A percentile compares a stretch with the other conserved stretches of the same genome.
phyloP scores from a whole-genome alignment of 2,113 vertebrate species.

The Bufo gargarizans region DNA sequence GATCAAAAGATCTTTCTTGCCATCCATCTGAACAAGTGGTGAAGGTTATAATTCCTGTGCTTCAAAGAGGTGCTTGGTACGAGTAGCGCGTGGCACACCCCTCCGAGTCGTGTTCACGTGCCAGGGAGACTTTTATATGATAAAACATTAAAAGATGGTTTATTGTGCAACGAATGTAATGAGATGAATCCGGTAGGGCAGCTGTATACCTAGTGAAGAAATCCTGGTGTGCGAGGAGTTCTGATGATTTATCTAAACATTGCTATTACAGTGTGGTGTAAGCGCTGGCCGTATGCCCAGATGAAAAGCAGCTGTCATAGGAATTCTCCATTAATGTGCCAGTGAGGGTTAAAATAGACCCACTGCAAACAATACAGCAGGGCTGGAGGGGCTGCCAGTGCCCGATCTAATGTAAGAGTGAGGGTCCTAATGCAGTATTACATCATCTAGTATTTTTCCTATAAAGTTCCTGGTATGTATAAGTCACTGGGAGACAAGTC shows the following conservation, averaged over 20 bases:
- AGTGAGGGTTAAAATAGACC: neutral
- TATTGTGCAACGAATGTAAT: neutral
- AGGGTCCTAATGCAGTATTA: neutral
- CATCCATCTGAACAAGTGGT: neutral
- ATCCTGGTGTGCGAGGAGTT: neutral
- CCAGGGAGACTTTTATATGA: neutral
- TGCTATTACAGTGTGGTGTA: neutral
- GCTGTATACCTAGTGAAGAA: neutral
- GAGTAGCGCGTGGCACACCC: neutral
- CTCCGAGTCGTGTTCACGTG: neutral
- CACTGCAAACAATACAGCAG: neutral
- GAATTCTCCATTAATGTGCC: neutral
- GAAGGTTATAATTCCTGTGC: neutral
- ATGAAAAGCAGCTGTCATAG: slow-evolving; percentile 8
- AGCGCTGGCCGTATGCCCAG: slow-evolving; percentile 11
- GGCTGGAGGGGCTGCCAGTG: no score
- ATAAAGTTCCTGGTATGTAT: neutral
- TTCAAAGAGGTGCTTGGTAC: neutral
- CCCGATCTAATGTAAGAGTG: no score
- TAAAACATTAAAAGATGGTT: neutral
- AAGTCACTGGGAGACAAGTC: neutral
- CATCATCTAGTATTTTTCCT: neutral
- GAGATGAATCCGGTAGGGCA: neutral
- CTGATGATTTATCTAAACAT: neutral
- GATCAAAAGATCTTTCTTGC: neutral